These are phyloP conservation scores for Silurus glanis DNA, from an alignment of 2,113 vertebrate species.

Conservation along the genomic window DNA sequence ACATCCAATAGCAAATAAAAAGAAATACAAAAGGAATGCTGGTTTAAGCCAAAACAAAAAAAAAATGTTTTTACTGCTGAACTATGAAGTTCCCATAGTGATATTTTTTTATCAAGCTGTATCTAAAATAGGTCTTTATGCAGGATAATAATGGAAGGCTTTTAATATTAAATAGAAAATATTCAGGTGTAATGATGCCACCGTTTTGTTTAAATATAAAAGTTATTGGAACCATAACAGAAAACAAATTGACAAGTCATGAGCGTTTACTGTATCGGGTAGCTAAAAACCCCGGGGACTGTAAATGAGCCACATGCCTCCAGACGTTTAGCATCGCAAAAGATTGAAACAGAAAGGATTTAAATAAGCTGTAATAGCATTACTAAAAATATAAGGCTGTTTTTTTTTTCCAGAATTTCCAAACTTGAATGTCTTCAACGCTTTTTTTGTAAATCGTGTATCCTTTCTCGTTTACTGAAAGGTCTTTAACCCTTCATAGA, in stretches of 20 bases:
- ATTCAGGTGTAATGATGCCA: not conserved
- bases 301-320: not conserved
- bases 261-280: not conserved
- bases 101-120: no score
- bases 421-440: not conserved
- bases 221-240: not conserved
- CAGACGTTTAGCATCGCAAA: not conserved
- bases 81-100: not conserved
- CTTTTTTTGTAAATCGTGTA: not conserved
- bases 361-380: slow-evolving; percentile 32
- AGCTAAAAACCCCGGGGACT: not conserved
- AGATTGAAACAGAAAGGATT: slow-evolving; percentile 1
- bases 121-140: no score
- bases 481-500: no score
- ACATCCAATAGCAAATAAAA: not conserved
- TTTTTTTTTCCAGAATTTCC: not conserved
- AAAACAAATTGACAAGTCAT: not conserved
- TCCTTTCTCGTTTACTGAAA: no score
- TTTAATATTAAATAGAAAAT: not conserved
- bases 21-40: not conserved
- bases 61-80: not conserved
- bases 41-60: not conserved
- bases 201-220: not conserved
- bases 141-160: no score
- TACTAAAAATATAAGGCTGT: not conserved